These are phyloP conservation scores for Brienomyrus longianalis DNA, from an alignment of 2,113 vertebrate species.

Conservation along the genomic window DNA sequence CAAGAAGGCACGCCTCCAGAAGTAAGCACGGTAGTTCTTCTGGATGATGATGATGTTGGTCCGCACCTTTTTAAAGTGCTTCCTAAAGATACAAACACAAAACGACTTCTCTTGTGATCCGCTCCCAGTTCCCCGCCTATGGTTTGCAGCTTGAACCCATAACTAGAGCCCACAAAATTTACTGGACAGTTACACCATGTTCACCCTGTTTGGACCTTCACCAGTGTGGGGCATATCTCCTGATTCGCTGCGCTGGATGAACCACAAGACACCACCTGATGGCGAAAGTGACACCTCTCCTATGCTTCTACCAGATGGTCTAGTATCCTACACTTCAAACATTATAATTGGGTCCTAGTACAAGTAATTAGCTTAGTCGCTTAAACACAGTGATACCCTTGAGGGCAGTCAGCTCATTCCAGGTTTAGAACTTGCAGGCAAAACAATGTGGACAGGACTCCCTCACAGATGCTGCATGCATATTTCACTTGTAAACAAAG, in stretches of 20 bases:
- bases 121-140: not conserved
- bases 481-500: not conserved
- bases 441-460: not conserved
- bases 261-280: not conserved
- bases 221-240: not conserved
- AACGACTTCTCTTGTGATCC: not conserved
- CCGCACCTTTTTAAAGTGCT: slow-evolving; percentile 70
- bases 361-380: not conserved
- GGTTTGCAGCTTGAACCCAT: not conserved
- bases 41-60: slow-evolving; percentile 74
- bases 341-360: not conserved
- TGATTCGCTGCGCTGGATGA: not conserved
- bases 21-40: slow-evolving; percentile 80
- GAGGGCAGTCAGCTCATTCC: not conserved
- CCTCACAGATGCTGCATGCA: not conserved
- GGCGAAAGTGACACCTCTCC: not conserved
- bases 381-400: not conserved
- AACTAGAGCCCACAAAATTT: not conserved
- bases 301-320: not conserved
- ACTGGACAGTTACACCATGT: not conserved
- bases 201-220: not conserved
- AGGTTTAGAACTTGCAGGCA: not conserved
- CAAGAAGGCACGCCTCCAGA: slow-evolving; percentile 69
- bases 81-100: slow-evolving; percentile 53
- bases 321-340: not conserved